Base-by-base conservation (phyloP, 2,113 vertebrate species). In the Sinocyclocheilus anshuiensis region DNA sequence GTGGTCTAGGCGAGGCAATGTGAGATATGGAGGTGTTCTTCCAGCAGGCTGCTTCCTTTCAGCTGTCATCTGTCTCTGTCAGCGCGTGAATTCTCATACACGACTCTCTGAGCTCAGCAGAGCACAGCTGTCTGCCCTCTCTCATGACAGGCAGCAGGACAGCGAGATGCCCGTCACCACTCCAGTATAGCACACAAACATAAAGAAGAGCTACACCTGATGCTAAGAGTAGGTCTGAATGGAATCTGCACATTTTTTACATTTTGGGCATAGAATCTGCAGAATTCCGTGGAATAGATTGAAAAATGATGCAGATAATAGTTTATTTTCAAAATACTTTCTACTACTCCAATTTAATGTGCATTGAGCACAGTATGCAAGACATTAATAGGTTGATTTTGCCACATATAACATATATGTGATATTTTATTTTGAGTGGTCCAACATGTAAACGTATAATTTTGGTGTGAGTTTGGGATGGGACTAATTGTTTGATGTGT, bases 91-190 rank as follows among this genome's bases (percentile, higher is more conserved):
- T 45, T 24, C 55, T 82, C 79, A 57, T 45, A 82, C 74, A 83
- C 24, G 36, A n/a, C 24, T 26, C 22, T 81, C 65, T 72, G 45
- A 55, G 67, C 63, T 57, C n/a, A n/a, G 83, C 7, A 22, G 39
- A 78, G 79, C 80, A 26, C 74, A 83, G 57, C 82, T 87, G 57
- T 76, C 82, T 57, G 69, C 18, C 59, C 69, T 50, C 81, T 36
- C 67, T 53, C 39, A 80, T 74, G 77, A 74, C 76, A 77, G 61
- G 29, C 36, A 48, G 74, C 77, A 88, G 84, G 63, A 24, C 81
- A 39, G 74, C 57, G 6, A 72, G 74, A 72, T 50, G 33, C 48
- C 78, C 8, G 50, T 82, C 59, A 83, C 48, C 57, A 0, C 78
- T 42, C 67, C 71, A 45, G 36, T 7, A 77, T 7, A 10, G 5